Percentiles rank a stretch among this genome's conserved stretches.
phyloP scores from a whole-genome alignment of 2,797 vertebrate genomes.

The Dallia pectoralis region DNA sequence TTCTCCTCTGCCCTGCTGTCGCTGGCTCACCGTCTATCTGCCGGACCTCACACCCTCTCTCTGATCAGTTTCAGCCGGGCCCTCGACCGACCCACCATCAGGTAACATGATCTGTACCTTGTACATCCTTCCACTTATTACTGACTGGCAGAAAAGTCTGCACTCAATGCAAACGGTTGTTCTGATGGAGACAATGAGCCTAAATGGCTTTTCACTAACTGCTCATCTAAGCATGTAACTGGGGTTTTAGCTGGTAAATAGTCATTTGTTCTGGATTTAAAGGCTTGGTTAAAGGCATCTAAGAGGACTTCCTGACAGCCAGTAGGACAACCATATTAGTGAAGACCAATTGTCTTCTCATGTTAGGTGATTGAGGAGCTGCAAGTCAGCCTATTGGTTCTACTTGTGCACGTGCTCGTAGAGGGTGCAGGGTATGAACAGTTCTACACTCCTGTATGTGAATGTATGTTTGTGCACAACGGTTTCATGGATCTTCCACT shows the following conservation, averaged over 20 bases:
- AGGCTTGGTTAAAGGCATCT: neutral
- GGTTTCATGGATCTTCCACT: too few relatives aligned
- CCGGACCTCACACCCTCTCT: slow-evolving; percentile 60
- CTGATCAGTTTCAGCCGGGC: slow-evolving; percentile 93
- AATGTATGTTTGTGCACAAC: too few relatives aligned
- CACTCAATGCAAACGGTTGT: neutral
- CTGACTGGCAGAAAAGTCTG: neutral
- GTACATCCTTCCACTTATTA: neutral
- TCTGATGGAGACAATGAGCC: neutral
- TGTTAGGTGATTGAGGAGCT: neutral
- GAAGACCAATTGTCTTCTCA: neutral
- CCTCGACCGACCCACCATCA: slow-evolving; percentile 98
- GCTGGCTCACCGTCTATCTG: slow-evolving; percentile 37
- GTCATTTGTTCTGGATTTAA: neutral
- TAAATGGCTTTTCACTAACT: neutral
- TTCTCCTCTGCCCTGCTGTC: slow-evolving; percentile 23
- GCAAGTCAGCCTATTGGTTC: neutral
- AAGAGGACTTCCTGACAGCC: neutral
- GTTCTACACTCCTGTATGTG: too few relatives aligned
- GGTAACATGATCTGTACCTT: slow-evolving; percentile 70
- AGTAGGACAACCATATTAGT: neutral
- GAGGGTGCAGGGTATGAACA: too few relatives aligned
- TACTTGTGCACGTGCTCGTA: neutral
- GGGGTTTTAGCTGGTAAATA: neutral
- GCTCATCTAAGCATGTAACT: neutral